A percentile compares a stretch with the other conserved stretches of the same genome.
Conservation (phyloP, 2,888 invertebrate species). For the Acheta domesticus region DNA sequence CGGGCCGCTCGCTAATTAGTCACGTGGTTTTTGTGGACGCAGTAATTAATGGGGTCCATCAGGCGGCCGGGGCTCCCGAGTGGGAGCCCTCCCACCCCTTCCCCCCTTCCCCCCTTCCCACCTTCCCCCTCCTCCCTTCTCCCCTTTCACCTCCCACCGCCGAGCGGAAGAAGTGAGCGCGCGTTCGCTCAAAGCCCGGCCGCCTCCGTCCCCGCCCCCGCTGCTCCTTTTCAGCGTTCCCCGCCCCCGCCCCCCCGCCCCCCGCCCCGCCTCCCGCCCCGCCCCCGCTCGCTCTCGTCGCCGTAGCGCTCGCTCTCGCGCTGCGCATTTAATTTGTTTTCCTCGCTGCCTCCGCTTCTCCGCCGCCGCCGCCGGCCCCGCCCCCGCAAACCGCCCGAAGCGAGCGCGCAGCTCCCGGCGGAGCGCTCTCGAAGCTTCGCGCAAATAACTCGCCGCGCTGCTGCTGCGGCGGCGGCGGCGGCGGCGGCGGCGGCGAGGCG, state of each 20-base stretch:
- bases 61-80: background rate
- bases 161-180: background rate
- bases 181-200: background rate
- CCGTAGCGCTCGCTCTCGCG: background rate
- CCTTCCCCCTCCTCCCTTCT: background rate
- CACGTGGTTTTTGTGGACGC: constrained; percentile 9
- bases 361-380: background rate
- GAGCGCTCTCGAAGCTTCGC: too few relatives aligned
- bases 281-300: background rate
- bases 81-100: background rate
- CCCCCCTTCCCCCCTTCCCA: background rate
- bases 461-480: too few relatives aligned
- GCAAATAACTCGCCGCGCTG: too few relatives aligned
- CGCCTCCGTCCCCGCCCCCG: background rate
- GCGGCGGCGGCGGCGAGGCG: too few relatives aligned
- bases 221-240: background rate
- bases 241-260: background rate
- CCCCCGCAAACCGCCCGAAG: background rate
- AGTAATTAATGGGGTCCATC: constrained; percentile 18
- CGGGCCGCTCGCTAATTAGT: background rate
- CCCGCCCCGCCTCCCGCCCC: background rate
- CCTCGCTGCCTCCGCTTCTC: background rate
- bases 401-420: too few relatives aligned
- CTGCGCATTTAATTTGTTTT: background rate
- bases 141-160: background rate